Evolutionary conservation across 2,888 invertebrate species (phyloP).

Genomic region (Drosophila infuscata): DNA sequence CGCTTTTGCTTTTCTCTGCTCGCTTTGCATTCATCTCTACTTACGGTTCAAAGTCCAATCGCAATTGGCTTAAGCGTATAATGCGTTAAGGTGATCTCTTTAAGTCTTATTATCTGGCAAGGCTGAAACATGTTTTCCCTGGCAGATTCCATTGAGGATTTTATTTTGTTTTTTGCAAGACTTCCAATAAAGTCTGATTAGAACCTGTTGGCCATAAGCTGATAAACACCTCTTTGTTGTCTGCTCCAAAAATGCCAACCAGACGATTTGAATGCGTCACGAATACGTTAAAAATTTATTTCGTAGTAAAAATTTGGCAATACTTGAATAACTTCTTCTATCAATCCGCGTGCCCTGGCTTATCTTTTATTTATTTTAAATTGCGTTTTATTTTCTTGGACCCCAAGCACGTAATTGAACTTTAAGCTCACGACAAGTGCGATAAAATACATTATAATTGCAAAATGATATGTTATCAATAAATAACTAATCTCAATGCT

Average conservation of each 20-base stretch:
- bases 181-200: slow-evolving; percentile 15
- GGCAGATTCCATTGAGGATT: background rate
- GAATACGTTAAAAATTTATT: slow-evolving; percentile 38
- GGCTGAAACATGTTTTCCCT: slow-evolving; percentile 5
- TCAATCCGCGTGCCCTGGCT: slow-evolving; percentile 40
- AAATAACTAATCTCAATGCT: slow-evolving; percentile 36
- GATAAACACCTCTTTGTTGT: slow-evolving; percentile 43
- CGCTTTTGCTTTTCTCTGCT: slow-evolving; percentile 11
- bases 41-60: slow-evolving; percentile 69
- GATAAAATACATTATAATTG: slow-evolving; percentile 33
- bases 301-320: slow-evolving; percentile 48
- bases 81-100: slow-evolving; percentile 6
- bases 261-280: slow-evolving; percentile 61
- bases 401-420: slow-evolving; percentile 41
- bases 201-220: background rate
- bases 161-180: background rate
- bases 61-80: background rate
- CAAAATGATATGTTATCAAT: slow-evolving; percentile 45
- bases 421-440: slow-evolving; percentile 28
- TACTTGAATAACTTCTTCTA: slow-evolving; percentile 36
- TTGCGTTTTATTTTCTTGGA: slow-evolving; percentile 61
- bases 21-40: slow-evolving; percentile 43
- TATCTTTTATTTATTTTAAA: slow-evolving; percentile 40
- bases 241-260: slow-evolving; percentile 44
- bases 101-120: slow-evolving; percentile 26